Evolutionary conservation across 2,113 vertebrate genomes (phyloP).

Genomic region (Sinosuthora webbiana): DNA sequence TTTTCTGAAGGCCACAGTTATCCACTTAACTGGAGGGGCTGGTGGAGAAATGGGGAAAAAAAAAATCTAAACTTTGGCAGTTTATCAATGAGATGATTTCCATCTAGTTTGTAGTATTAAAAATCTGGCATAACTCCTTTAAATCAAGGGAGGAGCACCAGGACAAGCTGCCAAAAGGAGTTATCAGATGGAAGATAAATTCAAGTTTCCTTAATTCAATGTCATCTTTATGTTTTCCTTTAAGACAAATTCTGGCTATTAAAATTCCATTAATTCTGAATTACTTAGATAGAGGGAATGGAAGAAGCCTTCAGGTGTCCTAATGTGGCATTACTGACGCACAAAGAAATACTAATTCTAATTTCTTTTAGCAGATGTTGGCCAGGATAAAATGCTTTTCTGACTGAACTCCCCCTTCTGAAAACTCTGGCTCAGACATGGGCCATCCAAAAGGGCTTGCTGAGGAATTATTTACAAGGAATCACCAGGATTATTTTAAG

Average conservation of each 20-base stretch:
- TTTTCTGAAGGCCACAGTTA: not conserved
- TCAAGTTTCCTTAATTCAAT: not conserved
- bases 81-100: not conserved
- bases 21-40: not conserved
- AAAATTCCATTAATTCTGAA: not conserved
- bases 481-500: not conserved
- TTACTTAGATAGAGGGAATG: not conserved
- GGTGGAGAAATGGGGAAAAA: not conserved
- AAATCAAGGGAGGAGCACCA: not conserved
- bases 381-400: not conserved
- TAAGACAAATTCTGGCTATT: constrained; percentile 1
- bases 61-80: not conserved
- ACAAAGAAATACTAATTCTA: not conserved
- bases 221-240: not conserved
- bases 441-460: not conserved
- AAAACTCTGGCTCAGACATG: not conserved
- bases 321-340: not conserved
- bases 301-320: constrained; percentile 7
- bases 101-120: not conserved
- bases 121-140: not conserved
- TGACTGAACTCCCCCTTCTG: not conserved
- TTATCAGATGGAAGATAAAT: not conserved
- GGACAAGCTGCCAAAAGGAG: not conserved
- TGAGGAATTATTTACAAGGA: not conserved
- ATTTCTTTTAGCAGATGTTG: not conserved